These are phyloP conservation scores for Pocillopora verrucosa DNA, from an alignment of 64 coral and sea anemone species.

Conservation along the genomic window DNA sequence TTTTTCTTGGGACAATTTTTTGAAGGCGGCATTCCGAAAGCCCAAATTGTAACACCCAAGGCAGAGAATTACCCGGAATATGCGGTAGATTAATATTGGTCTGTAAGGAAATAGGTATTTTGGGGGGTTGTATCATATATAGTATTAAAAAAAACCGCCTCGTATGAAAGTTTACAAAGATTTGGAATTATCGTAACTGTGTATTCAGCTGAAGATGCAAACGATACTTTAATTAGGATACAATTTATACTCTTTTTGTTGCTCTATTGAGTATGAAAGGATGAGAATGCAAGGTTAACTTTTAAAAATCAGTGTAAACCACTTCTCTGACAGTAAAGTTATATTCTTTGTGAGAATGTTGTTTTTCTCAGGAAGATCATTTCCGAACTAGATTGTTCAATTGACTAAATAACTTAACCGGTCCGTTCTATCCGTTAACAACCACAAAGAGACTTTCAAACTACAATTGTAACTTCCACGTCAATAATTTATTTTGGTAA, in stretches of 20 bases:
- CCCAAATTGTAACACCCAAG: background rate
- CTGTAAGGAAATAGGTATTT: background rate
- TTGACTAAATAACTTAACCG: too few species aligned
- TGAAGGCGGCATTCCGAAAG: slow-evolving; percentile 6
- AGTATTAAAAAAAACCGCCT: too few species aligned
- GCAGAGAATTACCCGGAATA: slow-evolving; percentile 14
- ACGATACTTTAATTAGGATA: background rate
- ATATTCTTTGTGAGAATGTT: too few species aligned
- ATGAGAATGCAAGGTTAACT: background rate
- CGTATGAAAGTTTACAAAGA: background rate
- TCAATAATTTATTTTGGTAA: background rate
- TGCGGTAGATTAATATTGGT: background rate
- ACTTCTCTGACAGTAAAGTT: background rate
- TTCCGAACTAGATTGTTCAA: too few species aligned
- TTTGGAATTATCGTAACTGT: background rate
- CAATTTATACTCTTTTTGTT: slow-evolving; percentile 13
- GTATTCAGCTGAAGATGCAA: background rate
- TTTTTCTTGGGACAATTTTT: slow-evolving; percentile 15
- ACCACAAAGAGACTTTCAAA: too few species aligned
- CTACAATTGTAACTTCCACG: background rate
- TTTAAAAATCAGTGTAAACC: background rate
- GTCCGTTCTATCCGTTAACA: too few species aligned
- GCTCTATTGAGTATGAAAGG: background rate
- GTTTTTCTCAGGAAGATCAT: too few species aligned
- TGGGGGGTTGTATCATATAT: background rate